phyloP scores from a whole-genome alignment of 23 tunicate species.

The Trididemnum nubilum region DNA sequence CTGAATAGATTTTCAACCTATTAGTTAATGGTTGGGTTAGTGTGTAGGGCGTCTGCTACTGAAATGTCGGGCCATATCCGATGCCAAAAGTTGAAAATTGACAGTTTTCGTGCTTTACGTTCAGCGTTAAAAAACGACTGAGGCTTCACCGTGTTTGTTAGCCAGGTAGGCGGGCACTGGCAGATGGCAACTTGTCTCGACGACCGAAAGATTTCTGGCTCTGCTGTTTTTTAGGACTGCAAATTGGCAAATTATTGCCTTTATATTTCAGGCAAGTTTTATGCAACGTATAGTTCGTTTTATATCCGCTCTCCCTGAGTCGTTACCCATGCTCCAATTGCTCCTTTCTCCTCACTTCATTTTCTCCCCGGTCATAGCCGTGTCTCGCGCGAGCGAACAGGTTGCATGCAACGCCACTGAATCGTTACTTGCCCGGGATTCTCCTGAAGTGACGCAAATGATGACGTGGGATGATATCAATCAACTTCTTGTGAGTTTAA shows the following conservation, averaged over 20 bases:
- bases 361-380: constrained; percentile 50
- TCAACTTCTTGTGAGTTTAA: constrained; percentile 25
- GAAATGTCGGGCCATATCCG: background rate
- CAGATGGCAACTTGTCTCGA: too few relatives aligned
- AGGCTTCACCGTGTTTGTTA: too few relatives aligned
- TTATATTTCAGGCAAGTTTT: constrained; percentile 16
- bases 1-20: too few relatives aligned
- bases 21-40: background rate
- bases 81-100: background rate
- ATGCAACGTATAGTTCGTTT: constrained; percentile 32
- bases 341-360: constrained; percentile 48
- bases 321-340: constrained; percentile 19
- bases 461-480: constrained; percentile 13
- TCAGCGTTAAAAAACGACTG: background rate
- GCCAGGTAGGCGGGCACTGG: too few relatives aligned
- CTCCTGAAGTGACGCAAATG: background rate
- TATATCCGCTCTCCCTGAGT: constrained; percentile 18
- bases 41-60: background rate
- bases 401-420: constrained; percentile 57
- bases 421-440: constrained; percentile 24
- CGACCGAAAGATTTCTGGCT: too few relatives aligned
- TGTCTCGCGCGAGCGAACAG: constrained; percentile 47
- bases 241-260: too few relatives aligned
- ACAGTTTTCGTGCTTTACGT: background rate
- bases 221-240: too few relatives aligned